phyloP scores from a whole-genome alignment of 2,113 vertebrate genomes.

The Narcine bancroftii region DNA sequence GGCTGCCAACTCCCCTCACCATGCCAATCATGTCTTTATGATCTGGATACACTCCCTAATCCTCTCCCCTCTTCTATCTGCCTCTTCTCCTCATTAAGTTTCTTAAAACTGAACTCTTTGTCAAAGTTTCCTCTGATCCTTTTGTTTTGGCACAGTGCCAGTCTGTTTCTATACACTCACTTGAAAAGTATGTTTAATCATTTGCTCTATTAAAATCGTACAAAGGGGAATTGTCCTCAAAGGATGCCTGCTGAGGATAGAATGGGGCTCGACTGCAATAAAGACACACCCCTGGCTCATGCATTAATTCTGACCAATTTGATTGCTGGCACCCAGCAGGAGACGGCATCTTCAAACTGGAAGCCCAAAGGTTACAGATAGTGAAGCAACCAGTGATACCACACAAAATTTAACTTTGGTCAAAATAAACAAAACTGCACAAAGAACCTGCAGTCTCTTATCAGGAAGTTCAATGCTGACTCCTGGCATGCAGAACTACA shows the following conservation, averaged over 20 bases:
- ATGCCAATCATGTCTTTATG: background rate
- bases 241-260: background rate
- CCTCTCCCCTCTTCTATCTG: background rate
- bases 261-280: background rate
- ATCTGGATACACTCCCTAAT: background rate
- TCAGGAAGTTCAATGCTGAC: background rate
- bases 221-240: background rate
- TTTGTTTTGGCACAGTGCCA: background rate
- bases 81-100: background rate
- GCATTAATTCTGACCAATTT: too few species aligned
- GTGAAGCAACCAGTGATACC: background rate
- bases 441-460: background rate
- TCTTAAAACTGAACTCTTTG: background rate
- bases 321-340: background rate
- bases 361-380: background rate
- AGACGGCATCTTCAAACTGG: background rate
- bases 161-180: background rate
- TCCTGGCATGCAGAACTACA: conserved; percentile 17
- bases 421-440: conserved; percentile 18
- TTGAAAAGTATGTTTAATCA: background rate
- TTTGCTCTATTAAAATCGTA: background rate
- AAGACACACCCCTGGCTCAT: background rate
- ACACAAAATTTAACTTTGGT: background rate
- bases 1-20: background rate
- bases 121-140: background rate